Evolutionary conservation across 2,797 vertebrate genomes (phyloP).

Genomic region (Platyrinchus mystaceus): DNA sequence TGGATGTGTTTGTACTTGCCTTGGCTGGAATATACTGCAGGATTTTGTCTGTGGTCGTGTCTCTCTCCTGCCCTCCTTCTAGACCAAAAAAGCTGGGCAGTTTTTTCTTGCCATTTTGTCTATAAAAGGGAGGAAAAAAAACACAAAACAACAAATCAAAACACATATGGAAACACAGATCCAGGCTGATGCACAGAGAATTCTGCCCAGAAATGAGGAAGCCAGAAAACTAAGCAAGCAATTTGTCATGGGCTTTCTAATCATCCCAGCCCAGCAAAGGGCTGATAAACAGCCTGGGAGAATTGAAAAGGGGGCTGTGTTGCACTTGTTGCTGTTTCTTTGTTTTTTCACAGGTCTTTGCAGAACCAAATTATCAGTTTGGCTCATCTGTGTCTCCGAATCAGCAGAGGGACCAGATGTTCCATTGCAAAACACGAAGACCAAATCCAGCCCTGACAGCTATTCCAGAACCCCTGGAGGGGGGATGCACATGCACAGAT

Average conservation of each 20-base stretch:
- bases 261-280: neutral
- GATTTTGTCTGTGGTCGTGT: slow-evolving; percentile 70
- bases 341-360: neutral
- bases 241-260: neutral
- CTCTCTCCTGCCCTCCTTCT: slow-evolving; percentile 61
- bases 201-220: slow-evolving; percentile 20
- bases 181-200: neutral
- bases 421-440: neutral
- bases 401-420: accelerated
- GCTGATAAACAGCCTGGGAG: neutral
- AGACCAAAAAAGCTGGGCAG: slow-evolving; percentile 70
- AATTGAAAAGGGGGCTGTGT: neutral
- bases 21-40: slow-evolving; percentile 76
- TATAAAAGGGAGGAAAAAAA: neutral
- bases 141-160: neutral
- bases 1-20: slow-evolving; percentile 65
- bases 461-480: neutral
- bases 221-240: neutral
- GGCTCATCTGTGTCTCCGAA: neutral
- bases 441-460: neutral
- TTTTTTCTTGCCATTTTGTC: slow-evolving; percentile 73
- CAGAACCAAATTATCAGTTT: neutral
- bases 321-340: neutral
- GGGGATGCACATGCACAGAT: neutral
- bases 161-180: neutral